Percentiles rank a stretch among this genome's conserved stretches.
phyloP scores from a whole-genome alignment of 2,797 vertebrate species.

The Myripristis jacobus region DNA sequence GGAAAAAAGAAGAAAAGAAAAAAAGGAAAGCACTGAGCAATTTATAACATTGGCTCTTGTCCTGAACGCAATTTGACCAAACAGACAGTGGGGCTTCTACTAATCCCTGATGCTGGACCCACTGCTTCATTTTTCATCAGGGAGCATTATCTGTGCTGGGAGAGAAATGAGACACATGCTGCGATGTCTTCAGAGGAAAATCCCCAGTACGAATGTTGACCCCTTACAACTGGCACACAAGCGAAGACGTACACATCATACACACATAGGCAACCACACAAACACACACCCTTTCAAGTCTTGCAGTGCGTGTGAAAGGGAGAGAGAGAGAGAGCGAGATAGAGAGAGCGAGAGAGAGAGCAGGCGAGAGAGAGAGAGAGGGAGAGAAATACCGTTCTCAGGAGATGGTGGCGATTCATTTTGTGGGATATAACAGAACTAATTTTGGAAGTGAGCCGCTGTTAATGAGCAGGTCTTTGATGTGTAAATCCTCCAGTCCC shows the following conservation, averaged over 20 bases:
- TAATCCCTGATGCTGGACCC: constrained; percentile 49
- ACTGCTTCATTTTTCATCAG: constrained; percentile 60
- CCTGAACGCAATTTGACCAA: constrained; percentile 62
- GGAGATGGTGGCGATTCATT: constrained; percentile 66
- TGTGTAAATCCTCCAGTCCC: constrained; percentile 77
- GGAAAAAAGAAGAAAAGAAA: constrained; percentile 22
- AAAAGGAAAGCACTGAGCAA: constrained; percentile 5
- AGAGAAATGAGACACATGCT: constrained; percentile 54
- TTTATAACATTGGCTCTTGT: constrained; percentile 26
- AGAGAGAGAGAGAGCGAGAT: not conserved
- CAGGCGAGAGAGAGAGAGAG: not conserved
- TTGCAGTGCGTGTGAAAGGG: not conserved
- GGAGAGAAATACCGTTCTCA: constrained; percentile 28
- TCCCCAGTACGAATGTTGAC: constrained; percentile 56
- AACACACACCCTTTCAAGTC: not conserved
- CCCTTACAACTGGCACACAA: constrained; percentile 35
- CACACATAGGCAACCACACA: not conserved
- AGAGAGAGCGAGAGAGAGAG: not conserved
- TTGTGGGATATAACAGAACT: constrained; percentile 72
- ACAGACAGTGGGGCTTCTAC: constrained; percentile 37
- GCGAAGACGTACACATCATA: not conserved
- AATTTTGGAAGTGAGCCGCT: constrained; percentile 72
- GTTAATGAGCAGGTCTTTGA: constrained; percentile 80
- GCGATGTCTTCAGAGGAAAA: constrained; percentile 45
- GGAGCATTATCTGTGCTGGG: constrained; percentile 49